These are phyloP conservation scores for Latrodectus elegans DNA, from an alignment of 2,888 invertebrate species.

Conservation along the genomic window DNA sequence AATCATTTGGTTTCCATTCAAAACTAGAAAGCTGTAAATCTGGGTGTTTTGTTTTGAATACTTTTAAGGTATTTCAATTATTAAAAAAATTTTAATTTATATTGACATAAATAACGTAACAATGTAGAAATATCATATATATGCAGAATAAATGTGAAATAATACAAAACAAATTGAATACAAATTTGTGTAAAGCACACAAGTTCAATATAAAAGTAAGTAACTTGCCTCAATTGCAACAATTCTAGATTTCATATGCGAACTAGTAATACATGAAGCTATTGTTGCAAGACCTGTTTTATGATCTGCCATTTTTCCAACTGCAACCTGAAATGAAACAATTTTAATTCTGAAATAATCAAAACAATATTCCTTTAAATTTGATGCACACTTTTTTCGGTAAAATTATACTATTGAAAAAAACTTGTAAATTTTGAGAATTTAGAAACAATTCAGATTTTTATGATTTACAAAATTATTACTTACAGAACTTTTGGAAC, in stretches of 20 bases:
- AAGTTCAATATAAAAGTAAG: no score
- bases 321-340: constrained; percentile 37
- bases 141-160: no score
- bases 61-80: no score
- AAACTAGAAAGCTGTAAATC: no score
- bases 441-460: neutral
- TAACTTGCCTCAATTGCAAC: constrained; percentile 86
- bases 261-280: constrained; percentile 74
- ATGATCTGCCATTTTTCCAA: constrained; percentile 67
- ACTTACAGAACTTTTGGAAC: constrained; percentile 73
- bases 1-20: no score
- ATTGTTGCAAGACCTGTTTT: constrained; percentile 72
- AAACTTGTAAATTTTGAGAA: neutral
- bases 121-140: no score
- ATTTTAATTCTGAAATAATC: neutral
- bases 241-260: constrained; percentile 74
- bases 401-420: neutral
- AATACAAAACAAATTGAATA: no score
- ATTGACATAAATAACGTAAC: no score
- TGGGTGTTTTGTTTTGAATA: no score
- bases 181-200: no score
- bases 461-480: neutral
- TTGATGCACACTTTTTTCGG: no score
- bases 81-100: no score
- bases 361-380: neutral